Percentiles rank a stretch among this genome's conserved stretches.
These are phyloP conservation scores for Zoanthus sociatus DNA, from an alignment of 92 coral and sea anemone species.

Conservation along the genomic window DNA sequence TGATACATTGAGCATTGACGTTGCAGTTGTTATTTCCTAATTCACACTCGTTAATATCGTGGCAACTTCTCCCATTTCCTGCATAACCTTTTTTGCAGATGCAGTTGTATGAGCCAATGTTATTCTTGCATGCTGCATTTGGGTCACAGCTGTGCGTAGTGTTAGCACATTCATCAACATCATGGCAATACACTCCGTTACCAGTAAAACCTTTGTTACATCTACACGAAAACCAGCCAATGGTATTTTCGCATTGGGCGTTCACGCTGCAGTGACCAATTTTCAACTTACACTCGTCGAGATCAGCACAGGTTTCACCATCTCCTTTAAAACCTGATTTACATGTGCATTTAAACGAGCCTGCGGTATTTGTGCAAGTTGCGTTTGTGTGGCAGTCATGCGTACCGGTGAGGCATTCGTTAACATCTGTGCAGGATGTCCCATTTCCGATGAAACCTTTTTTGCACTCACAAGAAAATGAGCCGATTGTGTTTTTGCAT, in stretches of 20 bases:
- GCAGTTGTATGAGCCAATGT: background rate
- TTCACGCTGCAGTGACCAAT: background rate
- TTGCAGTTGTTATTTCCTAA: background rate
- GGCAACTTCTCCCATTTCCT: background rate
- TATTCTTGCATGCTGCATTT: conserved; percentile 12
- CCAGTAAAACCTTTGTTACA: conserved; percentile 28
- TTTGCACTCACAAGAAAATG: background rate
- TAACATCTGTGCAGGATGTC: conserved; percentile 35
- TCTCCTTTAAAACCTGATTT: conserved; percentile 42
- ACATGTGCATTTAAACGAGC: conserved; percentile 46
- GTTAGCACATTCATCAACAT: conserved; percentile 27
- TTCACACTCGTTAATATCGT: conserved; percentile 15
- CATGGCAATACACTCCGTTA: background rate
- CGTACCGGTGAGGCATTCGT: conserved; percentile 34
- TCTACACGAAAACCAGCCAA: background rate
- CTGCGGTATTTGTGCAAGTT: conserved; percentile 28
- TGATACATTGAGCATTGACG: background rate
- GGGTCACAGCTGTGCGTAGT: background rate
- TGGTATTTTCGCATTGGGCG: background rate
- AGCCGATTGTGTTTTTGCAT: background rate
- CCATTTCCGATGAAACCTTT: conserved; percentile 4
- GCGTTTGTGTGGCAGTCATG: conserved; percentile 47
- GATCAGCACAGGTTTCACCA: conserved; percentile 60
- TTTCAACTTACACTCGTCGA: conserved; percentile 39
- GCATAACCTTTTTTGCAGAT: no score